These are phyloP conservation scores for Sarotherodon lohbergeri DNA, from an alignment of 2,113 vertebrate species.

Conservation along the genomic window DNA sequence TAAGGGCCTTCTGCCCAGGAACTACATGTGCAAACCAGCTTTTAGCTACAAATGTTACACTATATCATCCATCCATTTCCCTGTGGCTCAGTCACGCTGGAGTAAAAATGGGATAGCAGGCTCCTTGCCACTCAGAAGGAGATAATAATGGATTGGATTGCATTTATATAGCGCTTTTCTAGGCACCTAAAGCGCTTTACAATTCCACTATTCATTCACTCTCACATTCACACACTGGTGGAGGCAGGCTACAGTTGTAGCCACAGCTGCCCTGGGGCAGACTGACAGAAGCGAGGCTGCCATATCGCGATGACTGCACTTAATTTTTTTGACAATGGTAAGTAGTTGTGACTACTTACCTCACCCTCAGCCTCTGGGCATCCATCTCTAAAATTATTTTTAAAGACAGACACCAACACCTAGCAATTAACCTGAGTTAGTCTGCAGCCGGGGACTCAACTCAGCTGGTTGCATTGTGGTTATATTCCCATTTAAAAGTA, in stretches of 20 bases:
- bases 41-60: neutral
- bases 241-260: too few species aligned
- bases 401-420: neutral
- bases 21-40: neutral
- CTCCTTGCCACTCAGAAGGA: neutral
- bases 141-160: too few species aligned
- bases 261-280: too few species aligned
- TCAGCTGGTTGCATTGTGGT: neutral
- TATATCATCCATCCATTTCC: rapidly evolving
- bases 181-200: too few species aligned
- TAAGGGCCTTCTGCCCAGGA: neutral
- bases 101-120: neutral
- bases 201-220: too few species aligned
- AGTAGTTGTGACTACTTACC: neutral
- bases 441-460: neutral
- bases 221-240: too few species aligned
- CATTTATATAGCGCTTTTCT: too few species aligned
- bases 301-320: neutral
- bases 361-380: neutral
- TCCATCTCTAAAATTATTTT: neutral
- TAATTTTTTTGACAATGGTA: neutral
- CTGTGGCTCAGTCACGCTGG: neutral
- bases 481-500: neutral
- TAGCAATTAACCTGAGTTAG: neutral
- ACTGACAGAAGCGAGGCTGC: too few species aligned